Percentiles rank a stretch among this genome's conserved stretches.
Evolutionary conservation across 2,113 vertebrate genomes (phyloP).

Genomic region (Naja naja): DNA sequence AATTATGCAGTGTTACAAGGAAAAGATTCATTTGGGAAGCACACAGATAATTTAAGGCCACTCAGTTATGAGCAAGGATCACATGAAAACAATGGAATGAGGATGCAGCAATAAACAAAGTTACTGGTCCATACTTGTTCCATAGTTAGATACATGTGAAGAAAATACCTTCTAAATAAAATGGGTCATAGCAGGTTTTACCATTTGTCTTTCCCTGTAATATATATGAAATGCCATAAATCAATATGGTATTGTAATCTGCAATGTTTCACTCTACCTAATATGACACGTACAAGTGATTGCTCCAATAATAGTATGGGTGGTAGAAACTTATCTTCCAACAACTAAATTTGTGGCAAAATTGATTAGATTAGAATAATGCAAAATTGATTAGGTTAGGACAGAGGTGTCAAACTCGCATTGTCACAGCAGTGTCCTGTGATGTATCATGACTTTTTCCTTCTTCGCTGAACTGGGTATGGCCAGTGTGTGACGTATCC

Average conservation of each 20-base stretch:
- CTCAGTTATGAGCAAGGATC: neutral
- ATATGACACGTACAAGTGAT: constrained; percentile 40
- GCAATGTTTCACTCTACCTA: constrained; percentile 27
- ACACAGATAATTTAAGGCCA: neutral
- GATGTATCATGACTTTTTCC: too few species aligned
- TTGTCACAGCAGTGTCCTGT: too few species aligned
- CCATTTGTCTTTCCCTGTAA: constrained; percentile 25
- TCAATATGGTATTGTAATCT: constrained; percentile 36
- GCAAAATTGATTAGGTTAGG: neutral
- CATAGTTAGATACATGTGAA: neutral
- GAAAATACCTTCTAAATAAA: neutral
- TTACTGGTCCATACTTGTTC: neutral
- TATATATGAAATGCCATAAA: constrained; percentile 36
- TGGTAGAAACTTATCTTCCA: constrained; percentile 30
- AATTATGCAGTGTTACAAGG: neutral
- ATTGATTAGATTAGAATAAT: constrained; percentile 46
- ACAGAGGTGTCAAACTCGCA: too few species aligned
- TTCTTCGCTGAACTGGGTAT: too few species aligned
- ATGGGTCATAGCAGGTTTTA: neutral
- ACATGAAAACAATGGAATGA: neutral
- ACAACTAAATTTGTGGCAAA: constrained; percentile 20
- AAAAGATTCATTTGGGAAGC: neutral
- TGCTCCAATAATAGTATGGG: rapidly evolving
- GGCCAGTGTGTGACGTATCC: too few species aligned
- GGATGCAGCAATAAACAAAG: neutral